Percentiles rank a stretch among this genome's conserved stretches.
phyloP scores from a whole-genome alignment of 2,113 vertebrate species.

The Hyla sarda region DNA sequence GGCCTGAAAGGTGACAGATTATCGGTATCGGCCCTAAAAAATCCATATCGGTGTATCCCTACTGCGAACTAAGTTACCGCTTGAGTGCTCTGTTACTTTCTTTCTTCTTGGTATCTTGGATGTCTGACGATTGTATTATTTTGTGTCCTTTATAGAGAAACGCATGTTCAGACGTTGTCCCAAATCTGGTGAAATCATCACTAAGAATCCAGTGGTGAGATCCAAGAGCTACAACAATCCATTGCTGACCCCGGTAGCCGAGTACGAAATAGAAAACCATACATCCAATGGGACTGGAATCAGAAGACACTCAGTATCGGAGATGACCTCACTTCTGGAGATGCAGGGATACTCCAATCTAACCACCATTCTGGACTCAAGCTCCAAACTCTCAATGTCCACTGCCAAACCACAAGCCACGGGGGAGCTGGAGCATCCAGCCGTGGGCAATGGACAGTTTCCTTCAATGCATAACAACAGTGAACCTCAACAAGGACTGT shows the following conservation, averaged over 20 bases:
- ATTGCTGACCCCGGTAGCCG: conserved; percentile 86
- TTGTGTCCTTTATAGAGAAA: conserved; percentile 77
- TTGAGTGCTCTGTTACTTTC: no score
- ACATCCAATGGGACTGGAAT: conserved; percentile 68
- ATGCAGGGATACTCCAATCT: conserved; percentile 75
- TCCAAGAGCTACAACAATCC: conserved; percentile 96
- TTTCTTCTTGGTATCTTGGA: no score
- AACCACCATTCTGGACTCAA: conserved; percentile 67
- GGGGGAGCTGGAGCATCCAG: conserved; percentile 60
- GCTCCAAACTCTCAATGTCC: conserved; percentile 66
- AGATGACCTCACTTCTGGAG: conserved; percentile 89
- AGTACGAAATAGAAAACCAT: conserved; percentile 79
- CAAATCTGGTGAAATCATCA: conserved; percentile 71
- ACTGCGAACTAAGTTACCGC: no score
- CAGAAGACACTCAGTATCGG: conserved; percentile 89
- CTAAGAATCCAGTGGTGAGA: conserved; percentile 89
- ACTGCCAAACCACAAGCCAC: conserved; percentile 54
- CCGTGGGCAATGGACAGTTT: conserved; percentile 43
- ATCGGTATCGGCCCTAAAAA: no score
- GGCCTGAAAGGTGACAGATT: no score
- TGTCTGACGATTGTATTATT: neutral
- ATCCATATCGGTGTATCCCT: no score
- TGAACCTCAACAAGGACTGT: conserved; percentile 68
- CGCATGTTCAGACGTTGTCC: conserved; percentile 76
- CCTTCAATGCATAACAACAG: conserved; percentile 58